These are phyloP conservation scores for Falco biarmicus DNA, from an alignment of 2,797 vertebrate species.

Conservation along the genomic window DNA sequence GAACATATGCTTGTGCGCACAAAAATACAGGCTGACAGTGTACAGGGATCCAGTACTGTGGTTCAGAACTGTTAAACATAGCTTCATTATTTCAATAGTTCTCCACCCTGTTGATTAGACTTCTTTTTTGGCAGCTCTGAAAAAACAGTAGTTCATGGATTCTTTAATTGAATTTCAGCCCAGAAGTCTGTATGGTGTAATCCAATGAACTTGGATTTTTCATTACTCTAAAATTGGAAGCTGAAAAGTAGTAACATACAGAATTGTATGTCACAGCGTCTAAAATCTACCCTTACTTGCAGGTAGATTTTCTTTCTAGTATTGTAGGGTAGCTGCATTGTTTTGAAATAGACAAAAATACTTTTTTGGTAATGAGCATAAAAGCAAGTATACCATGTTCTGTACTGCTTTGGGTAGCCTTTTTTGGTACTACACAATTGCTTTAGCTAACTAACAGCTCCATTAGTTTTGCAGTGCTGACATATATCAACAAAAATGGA, in stretches of 20 bases:
- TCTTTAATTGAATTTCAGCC: conserved; percentile 10
- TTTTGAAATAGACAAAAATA: conserved; percentile 7
- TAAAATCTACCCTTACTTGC: neutral
- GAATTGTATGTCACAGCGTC: neutral
- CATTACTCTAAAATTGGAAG: neutral
- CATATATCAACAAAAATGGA: conserved; percentile 46
- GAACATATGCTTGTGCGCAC: neutral
- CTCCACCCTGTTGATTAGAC: neutral
- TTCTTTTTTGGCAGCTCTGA: neutral
- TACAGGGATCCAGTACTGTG: neutral
- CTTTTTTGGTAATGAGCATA: neutral
- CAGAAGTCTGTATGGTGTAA: neutral
- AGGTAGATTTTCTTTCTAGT: conserved; percentile 15
- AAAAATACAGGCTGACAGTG: neutral
- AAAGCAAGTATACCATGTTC: neutral
- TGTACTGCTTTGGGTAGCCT: neutral
- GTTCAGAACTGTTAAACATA: neutral
- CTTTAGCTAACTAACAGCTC: neutral
- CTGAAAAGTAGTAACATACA: neutral
- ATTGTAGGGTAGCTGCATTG: neutral
- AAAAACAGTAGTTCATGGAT: neutral
- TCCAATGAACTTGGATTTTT: conserved; percentile 55
- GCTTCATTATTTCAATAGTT: neutral
- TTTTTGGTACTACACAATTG: neutral
- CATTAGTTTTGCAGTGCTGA: neutral